Evolutionary conservation across 2,797 vertebrate species (phyloP).

Genomic region (Botia almorhae): DNA sequence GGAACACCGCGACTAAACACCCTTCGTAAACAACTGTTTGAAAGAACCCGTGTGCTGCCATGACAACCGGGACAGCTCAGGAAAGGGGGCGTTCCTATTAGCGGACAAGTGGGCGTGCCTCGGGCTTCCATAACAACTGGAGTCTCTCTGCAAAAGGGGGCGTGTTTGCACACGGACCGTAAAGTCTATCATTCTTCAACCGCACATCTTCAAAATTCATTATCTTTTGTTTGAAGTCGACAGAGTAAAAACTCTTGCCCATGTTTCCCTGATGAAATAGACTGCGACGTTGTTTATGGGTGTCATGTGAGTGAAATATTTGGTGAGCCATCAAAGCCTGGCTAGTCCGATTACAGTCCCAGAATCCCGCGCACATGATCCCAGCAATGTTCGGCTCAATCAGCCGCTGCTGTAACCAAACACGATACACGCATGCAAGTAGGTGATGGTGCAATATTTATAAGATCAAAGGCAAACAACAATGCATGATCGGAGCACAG

Average conservation of each 20-base stretch:
- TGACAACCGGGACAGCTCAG: slow-evolving; percentile 71
- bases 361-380: slow-evolving; percentile 58
- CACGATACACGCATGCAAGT: slow-evolving; percentile 24
- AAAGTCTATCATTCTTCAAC: background rate
- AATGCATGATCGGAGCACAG: background rate
- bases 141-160: slow-evolving; percentile 10
- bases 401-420: slow-evolving; percentile 65
- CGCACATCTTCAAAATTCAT: background rate
- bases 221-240: no score
- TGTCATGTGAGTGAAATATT: slow-evolving; percentile 40
- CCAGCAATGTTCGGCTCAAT: slow-evolving; percentile 35
- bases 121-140: slow-evolving; percentile 21
- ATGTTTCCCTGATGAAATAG: background rate
- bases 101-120: slow-evolving; percentile 23
- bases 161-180: background rate
- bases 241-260: background rate
- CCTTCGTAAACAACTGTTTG: slow-evolving; percentile 24
- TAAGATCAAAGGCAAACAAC: slow-evolving; percentile 43
- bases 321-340: slow-evolving; percentile 38
- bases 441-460: slow-evolving; percentile 76
- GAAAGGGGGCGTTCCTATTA: slow-evolving; percentile 66
- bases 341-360: slow-evolving; percentile 48
- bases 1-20: background rate
- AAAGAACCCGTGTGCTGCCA: slow-evolving; percentile 65
- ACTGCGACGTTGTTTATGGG: background rate